These are phyloP conservation scores for Peromyscus nudipes DNA, from an alignment of 2,797 vertebrate species.

Conservation along the genomic window DNA sequence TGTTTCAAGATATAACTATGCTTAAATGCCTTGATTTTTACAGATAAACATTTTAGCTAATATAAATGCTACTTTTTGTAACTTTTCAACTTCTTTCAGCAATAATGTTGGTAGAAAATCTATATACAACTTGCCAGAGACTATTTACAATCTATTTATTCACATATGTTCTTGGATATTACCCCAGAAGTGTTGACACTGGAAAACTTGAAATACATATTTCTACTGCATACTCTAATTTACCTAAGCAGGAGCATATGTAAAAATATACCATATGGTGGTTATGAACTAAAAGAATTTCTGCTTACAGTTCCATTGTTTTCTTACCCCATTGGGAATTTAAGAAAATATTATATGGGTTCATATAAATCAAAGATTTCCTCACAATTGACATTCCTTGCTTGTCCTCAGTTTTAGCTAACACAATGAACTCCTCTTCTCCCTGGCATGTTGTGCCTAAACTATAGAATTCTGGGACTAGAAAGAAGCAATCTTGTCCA, in stretches of 20 bases:
- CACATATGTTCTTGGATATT: constrained; percentile 23
- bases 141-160: constrained; percentile 43
- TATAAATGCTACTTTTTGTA: constrained; percentile 9
- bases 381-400: background rate
- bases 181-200: background rate
- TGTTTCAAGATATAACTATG: background rate
- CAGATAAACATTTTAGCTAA: constrained; percentile 8
- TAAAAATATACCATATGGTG: constrained; percentile 17
- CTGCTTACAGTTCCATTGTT: constrained; percentile 13
- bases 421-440: background rate
- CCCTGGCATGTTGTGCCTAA: background rate
- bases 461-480: background rate
- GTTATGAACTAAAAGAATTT: constrained; percentile 20
- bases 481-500: background rate
- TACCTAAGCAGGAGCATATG: background rate
- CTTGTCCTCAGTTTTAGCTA: constrained; percentile 35
- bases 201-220: background rate
- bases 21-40: background rate
- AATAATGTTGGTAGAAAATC: constrained; percentile 6
- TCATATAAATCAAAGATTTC: constrained; percentile 46
- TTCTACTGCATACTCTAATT: constrained; percentile 21
- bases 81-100: constrained; percentile 43
- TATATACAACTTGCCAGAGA: background rate
- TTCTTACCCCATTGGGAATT: constrained; percentile 27
- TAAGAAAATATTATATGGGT: background rate